These are phyloP conservation scores for Dicentrarchus labrax DNA, from an alignment of 2,113 vertebrate genomes.

Conservation along the genomic window DNA sequence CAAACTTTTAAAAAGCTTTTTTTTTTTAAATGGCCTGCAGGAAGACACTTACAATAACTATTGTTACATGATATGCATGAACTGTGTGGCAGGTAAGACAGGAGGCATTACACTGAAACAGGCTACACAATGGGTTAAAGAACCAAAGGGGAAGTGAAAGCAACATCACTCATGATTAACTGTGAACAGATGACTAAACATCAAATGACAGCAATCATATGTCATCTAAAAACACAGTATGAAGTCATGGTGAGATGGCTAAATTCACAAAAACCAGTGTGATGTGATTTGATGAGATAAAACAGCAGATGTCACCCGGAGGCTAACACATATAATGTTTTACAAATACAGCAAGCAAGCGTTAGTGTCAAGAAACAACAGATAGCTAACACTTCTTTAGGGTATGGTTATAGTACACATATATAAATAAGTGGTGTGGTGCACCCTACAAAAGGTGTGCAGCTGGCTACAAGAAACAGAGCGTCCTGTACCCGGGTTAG, in stretches of 20 bases:
- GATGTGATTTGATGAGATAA: background rate
- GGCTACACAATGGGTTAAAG: background rate
- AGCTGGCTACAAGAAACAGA: slow-evolving; percentile 38
- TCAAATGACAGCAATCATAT: slow-evolving; percentile 27
- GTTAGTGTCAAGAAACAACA: background rate
- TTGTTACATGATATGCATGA: background rate
- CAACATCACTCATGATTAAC: slow-evolving; percentile 7
- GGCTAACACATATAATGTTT: too few species aligned
- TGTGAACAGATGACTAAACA: slow-evolving; percentile 33
- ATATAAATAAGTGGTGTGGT: background rate
- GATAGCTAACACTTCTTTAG: background rate
- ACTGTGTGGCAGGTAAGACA: background rate
- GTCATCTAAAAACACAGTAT: background rate
- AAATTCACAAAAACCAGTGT: background rate
- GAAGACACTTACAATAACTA: background rate
- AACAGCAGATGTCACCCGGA: background rate
- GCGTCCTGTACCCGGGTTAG: slow-evolving; percentile 50
- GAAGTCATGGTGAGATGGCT: background rate
- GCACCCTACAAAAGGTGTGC: background rate
- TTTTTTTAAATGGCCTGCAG: background rate
- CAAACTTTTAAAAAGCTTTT: background rate
- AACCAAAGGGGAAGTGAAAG: slow-evolving; percentile 49
- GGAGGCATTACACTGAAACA: background rate
- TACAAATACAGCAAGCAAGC: accelerated
- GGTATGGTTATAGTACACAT: background rate